Conservation (phyloP, 2,888 invertebrate species). For the Gonocerus acuteangulatus region DNA sequence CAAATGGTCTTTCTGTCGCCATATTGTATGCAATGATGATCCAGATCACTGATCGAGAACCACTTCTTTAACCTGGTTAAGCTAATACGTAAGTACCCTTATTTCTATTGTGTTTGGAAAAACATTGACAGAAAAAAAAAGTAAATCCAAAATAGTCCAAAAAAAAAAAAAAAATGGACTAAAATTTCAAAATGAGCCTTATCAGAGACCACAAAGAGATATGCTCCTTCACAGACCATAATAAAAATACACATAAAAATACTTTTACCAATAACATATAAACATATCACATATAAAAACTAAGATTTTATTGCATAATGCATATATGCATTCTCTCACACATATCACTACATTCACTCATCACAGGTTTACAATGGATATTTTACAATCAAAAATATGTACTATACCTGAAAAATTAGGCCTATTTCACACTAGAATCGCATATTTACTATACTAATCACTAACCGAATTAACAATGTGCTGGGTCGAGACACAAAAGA, state of each 20-base stretch:
- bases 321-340: constrained; percentile 20
- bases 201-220: constrained; percentile 20
- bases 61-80: no score
- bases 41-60: no score
- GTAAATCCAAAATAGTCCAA: no score
- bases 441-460: constrained; percentile 20
- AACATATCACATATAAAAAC: constrained; percentile 28
- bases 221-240: constrained; percentile 5
- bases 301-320: constrained; percentile 31
- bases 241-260: constrained; percentile 20
- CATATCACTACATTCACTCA: constrained; percentile 23
- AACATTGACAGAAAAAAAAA: no score
- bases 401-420: constrained; percentile 25
- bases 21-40: no score
- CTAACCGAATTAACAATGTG: constrained; percentile 20
- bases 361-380: constrained; percentile 17
- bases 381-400: constrained; percentile 26
- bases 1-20: no score
- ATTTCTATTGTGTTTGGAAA: no score
- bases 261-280: constrained; percentile 16
- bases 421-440: constrained; percentile 21
- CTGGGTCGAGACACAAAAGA: constrained; percentile 12
- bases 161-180: no score
- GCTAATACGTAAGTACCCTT: no score
- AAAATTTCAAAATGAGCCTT: background rate